A percentile compares a stretch with the other conserved stretches of the same genome.
Evolutionary conservation across 2,888 invertebrate species (phyloP).

Genomic region (Xanthorhoe designata): DNA sequence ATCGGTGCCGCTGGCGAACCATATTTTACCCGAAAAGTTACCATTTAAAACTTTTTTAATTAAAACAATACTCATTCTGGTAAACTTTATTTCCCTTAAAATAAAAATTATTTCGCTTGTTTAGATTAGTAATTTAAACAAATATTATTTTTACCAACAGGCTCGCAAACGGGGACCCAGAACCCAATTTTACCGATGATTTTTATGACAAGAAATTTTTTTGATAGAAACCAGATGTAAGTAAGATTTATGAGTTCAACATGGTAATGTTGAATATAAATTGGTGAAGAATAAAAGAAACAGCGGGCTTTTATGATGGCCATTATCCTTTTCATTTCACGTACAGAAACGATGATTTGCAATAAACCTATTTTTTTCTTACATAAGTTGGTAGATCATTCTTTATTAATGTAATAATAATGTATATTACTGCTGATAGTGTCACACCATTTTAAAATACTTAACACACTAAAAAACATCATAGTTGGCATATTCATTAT

Average conservation of each 20-base stretch:
- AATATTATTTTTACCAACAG: not conserved
- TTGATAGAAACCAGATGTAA: slow-evolving; percentile 4
- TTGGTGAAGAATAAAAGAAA: slow-evolving; percentile 8
- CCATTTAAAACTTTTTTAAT: not conserved
- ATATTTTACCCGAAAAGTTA: not conserved
- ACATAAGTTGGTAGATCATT: no score
- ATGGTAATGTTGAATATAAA: slow-evolving; percentile 13
- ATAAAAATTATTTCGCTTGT: not conserved
- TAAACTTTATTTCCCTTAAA: not conserved
- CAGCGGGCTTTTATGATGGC: slow-evolving; percentile 2
- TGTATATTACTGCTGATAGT: no score
- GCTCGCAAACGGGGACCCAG: slow-evolving; percentile 6
- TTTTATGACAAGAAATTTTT: slow-evolving; percentile 6
- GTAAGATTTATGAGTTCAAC: not conserved
- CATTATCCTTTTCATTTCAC: slow-evolving; percentile 3
- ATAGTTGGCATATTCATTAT: not conserved
- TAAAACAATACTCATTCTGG: not conserved
- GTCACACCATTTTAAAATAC: no score
- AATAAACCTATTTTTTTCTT: not conserved
- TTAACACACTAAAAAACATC: not conserved
- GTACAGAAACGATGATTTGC: not conserved
- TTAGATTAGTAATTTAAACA: not conserved
- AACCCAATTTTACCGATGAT: slow-evolving; percentile 3
- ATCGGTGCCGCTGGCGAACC: not conserved
- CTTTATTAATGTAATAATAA: no score